Percentiles rank a stretch among this genome's conserved stretches.
Evolutionary conservation across 2,113 vertebrate species (phyloP).

Genomic region (Tachycineta bicolor): DNA sequence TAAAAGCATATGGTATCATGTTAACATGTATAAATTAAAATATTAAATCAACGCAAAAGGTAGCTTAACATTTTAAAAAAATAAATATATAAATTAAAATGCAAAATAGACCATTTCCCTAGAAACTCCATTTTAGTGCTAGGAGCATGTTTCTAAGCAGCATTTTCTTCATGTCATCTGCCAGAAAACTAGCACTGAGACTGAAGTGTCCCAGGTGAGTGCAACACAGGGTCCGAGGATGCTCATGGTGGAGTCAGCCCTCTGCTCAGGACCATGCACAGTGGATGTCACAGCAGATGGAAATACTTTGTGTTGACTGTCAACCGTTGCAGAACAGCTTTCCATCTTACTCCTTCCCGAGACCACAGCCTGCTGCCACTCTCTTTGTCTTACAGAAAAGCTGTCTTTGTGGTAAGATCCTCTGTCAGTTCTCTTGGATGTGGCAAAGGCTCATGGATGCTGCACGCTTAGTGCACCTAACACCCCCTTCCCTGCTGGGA

Average conservation of each 20-base stretch:
- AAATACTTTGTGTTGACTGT: background rate
- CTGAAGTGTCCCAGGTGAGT: background rate
- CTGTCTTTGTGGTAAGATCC: background rate
- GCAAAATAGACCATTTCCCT: conserved; percentile 49
- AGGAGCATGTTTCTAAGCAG: conserved; percentile 46
- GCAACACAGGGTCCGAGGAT: background rate
- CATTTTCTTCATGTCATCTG: conserved; percentile 25
- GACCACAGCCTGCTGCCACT: background rate
- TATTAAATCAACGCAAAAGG: conserved; percentile 29
- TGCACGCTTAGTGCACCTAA: background rate
- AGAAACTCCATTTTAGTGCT: conserved; percentile 39
- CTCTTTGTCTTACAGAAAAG: background rate
- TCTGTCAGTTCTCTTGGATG: fast-evolving
- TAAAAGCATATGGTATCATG: conserved; percentile 1
- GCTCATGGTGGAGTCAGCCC: background rate
- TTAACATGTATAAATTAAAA: conserved; percentile 52
- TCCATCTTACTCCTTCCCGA: background rate
- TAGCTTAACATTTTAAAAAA: conserved; percentile 30
- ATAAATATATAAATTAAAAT: conserved; percentile 76
- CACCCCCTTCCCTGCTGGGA: background rate
- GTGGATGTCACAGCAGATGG: background rate
- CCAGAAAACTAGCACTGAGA: background rate
- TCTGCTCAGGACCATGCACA: background rate
- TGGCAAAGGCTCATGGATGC: background rate
- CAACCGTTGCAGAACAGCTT: background rate